phyloP scores from a whole-genome alignment of 2,797 vertebrate species.

The Sternotherus odoratus region DNA sequence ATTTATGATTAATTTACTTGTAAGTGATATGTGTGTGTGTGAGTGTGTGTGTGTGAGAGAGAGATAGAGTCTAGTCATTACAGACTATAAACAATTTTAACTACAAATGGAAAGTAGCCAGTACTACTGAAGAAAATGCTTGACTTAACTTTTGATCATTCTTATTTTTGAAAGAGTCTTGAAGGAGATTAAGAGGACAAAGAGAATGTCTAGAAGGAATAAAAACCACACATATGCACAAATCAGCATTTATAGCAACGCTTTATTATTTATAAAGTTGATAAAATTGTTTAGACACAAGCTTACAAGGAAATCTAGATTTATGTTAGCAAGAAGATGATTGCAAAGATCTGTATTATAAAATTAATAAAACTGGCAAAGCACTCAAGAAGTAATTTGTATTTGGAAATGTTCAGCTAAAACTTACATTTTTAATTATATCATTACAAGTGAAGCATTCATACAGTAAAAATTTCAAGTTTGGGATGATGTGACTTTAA shows the following conservation, averaged over 20 bases:
- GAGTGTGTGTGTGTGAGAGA: neutral
- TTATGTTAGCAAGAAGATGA: neutral
- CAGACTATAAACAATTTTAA: conserved; percentile 24
- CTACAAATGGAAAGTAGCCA: neutral
- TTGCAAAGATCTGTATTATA: neutral
- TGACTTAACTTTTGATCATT: neutral
- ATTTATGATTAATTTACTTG: neutral
- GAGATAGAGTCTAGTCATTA: neutral
- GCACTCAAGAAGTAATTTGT: neutral
- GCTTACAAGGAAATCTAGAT: neutral
- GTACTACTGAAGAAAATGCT: neutral
- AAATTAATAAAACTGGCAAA: neutral
- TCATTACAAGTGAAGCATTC: neutral
- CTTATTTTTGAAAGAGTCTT: neutral
- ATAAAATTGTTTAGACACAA: neutral
- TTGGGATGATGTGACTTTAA: neutral
- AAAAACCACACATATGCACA: neutral
- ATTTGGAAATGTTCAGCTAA: neutral
- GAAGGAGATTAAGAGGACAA: neutral
- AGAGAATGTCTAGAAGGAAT: neutral
- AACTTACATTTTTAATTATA: neutral
- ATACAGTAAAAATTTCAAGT: neutral
- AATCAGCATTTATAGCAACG: neutral
- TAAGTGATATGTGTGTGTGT: neutral
- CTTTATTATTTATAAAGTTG: neutral